These are phyloP conservation scores for Trochalopteron elliotii DNA, from an alignment of 2,113 vertebrate genomes.

Conservation along the genomic window DNA sequence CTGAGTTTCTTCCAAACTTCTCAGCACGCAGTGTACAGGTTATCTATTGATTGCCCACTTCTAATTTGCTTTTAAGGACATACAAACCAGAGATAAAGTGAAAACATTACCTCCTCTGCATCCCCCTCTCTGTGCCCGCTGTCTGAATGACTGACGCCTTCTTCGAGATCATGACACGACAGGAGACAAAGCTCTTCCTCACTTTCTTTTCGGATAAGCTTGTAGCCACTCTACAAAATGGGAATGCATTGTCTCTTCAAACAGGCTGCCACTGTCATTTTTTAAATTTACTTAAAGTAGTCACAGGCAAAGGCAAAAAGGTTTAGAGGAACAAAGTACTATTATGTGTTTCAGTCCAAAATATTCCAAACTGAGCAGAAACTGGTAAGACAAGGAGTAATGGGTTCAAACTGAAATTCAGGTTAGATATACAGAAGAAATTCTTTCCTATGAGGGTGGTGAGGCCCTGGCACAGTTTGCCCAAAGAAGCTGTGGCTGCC, in stretches of 20 bases:
- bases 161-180: conserved; percentile 85
- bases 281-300: not conserved
- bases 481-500: not conserved
- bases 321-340: not conserved
- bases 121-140: conserved; percentile 72
- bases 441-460: accelerated
- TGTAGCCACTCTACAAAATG: conserved; percentile 86
- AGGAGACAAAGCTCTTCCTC: conserved; percentile 90
- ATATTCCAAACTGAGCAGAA: not conserved
- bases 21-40: not conserved
- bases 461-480: not conserved
- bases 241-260: not conserved
- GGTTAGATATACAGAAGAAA: not conserved
- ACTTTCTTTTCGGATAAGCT: conserved; percentile 86
- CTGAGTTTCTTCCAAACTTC: not conserved
- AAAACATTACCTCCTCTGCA: conserved; percentile 78
- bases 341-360: not conserved
- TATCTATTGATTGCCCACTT: not conserved
- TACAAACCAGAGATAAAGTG: not conserved
- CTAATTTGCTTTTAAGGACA: not conserved
- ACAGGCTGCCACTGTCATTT: not conserved
- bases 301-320: not conserved
- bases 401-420: not conserved
- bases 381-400: not conserved
- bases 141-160: conserved; percentile 77